phyloP scores from a whole-genome alignment of 2,888 invertebrate species.

The Polyommatus iphigenia region DNA sequence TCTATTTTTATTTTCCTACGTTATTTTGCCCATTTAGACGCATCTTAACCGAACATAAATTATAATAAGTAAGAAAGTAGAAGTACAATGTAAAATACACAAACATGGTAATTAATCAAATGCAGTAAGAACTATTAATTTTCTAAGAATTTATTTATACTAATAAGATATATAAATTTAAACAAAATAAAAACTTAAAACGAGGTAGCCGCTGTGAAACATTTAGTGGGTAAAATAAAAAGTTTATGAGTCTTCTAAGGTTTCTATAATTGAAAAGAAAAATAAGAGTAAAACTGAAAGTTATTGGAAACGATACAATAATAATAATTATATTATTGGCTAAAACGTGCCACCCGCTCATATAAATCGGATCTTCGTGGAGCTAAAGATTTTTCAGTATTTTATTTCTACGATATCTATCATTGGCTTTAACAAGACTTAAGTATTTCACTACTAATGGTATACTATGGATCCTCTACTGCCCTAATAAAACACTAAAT shows the following conservation, averaged over 20 bases:
- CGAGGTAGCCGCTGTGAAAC: neutral
- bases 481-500: conserved; percentile 26
- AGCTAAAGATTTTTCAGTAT: neutral
- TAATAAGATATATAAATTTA: neutral
- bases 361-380: neutral
- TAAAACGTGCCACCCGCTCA: neutral
- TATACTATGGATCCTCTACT: neutral
- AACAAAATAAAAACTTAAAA: neutral
- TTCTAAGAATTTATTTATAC: conserved; percentile 6
- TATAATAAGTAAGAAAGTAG: neutral
- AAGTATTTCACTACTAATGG: neutral
- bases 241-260: neutral
- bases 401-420: neutral
- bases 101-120: conserved; percentile 19
- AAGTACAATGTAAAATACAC: neutral
- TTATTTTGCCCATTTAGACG: neutral
- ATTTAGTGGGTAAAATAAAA: neutral
- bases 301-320: neutral
- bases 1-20: neutral
- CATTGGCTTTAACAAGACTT: neutral
- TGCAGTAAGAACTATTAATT: conserved; percentile 9
- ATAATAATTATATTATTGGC: neutral
- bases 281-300: neutral
- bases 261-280: neutral
- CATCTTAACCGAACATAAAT: neutral